Conservation (phyloP, 2,888 invertebrate species). For the Drosophila monieri region DNA sequence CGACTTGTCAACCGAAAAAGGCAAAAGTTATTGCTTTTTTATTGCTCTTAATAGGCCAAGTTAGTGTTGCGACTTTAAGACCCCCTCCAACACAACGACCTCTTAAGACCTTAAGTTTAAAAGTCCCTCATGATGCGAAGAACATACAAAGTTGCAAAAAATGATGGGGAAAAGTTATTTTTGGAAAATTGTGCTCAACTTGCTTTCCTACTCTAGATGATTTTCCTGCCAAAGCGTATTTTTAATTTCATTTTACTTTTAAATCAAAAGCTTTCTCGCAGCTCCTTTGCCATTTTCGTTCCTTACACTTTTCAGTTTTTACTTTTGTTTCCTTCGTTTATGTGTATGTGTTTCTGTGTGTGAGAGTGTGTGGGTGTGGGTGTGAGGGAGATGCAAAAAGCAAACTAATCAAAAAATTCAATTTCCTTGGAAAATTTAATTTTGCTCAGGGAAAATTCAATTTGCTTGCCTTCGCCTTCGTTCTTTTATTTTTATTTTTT, state of each 20-base stretch:
- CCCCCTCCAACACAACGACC: not conserved
- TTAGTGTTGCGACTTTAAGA: not conserved
- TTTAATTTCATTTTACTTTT: conserved; percentile 79
- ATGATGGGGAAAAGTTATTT: not conserved
- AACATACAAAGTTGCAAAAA: not conserved
- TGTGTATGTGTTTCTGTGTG: conserved; percentile 14
- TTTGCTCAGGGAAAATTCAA: conserved; percentile 79
- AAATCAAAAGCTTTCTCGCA: conserved; percentile 60
- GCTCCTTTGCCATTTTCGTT: conserved; percentile 34
- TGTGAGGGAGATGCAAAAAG: conserved; percentile 78
- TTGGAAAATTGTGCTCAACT: conserved; percentile 14
- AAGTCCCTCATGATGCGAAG: not conserved
- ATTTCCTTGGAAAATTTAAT: conserved; percentile 80
- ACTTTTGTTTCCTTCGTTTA: conserved; percentile 37
- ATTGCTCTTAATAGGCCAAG: not conserved
- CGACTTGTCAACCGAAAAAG: conserved; percentile 15
- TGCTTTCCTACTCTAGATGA: conserved; percentile 12
- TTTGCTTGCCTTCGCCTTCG: conserved; percentile 57
- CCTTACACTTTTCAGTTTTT: conserved; percentile 42
- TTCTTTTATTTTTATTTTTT: conserved; percentile 21
- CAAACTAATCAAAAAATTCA: conserved; percentile 83
- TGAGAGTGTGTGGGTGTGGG: conserved; percentile 6
- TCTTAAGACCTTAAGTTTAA: not conserved
- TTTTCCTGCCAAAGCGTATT: conserved; percentile 32
- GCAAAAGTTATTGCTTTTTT: not conserved